Evolutionary conservation across 1,140 invertebrate genomes (phyloP).

Genomic region (Drosophila ercepeae): DNA sequence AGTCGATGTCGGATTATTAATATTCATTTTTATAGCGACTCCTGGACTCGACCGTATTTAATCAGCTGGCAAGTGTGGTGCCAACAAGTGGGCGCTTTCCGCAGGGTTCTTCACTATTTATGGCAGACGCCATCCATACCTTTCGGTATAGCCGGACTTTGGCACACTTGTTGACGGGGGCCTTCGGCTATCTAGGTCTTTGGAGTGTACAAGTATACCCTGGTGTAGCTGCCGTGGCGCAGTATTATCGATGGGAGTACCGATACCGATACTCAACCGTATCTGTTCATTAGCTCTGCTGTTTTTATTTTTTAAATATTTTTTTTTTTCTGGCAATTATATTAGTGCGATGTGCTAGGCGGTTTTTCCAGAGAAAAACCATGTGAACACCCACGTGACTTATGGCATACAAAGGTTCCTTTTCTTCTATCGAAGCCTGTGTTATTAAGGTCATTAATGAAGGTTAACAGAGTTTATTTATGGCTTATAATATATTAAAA

Average conservation of each 20-base stretch:
- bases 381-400: slow-evolving; percentile 39
- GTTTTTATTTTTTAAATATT: not conserved
- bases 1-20: slow-evolving; percentile 71
- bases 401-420: slow-evolving; percentile 1
- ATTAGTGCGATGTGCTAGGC: slow-evolving; percentile 17
- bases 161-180: slow-evolving; percentile 39
- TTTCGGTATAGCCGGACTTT: slow-evolving; percentile 34
- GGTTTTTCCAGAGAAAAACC: slow-evolving; percentile 1
- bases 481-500: not conserved
- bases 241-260: slow-evolving; percentile 50
- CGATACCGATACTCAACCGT: not conserved
- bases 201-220: slow-evolving; percentile 7
- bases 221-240: slow-evolving; percentile 8
- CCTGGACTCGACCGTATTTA: slow-evolving; percentile 37
- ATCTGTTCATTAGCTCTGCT: not conserved
- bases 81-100: slow-evolving; percentile 13
- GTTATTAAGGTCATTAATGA: slow-evolving; percentile 5
- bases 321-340: not conserved
- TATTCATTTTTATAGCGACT: slow-evolving; percentile 54
- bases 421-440: not conserved
- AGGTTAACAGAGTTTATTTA: not conserved
- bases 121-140: slow-evolving; percentile 27
- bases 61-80: slow-evolving; percentile 27
- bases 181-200: slow-evolving; percentile 44
- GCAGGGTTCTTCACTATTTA: slow-evolving; percentile 24